Evolutionary conservation across 2,888 invertebrate species (phyloP).

Genomic region (Pomacea canaliculata): DNA sequence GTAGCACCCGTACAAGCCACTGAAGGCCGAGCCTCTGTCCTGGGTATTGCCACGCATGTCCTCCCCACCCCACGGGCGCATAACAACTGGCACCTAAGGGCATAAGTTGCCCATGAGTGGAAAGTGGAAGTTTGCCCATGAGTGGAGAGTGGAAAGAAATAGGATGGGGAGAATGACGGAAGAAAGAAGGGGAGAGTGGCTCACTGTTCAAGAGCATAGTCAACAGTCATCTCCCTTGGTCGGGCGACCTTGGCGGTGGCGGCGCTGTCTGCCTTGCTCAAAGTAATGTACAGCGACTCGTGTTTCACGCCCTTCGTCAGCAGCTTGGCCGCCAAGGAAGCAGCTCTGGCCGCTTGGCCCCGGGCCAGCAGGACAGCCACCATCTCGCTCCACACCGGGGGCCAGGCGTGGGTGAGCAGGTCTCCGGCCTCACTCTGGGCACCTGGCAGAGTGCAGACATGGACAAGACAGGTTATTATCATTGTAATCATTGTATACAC

Average conservation of each 20-base stretch:
- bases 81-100: no score
- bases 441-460: not conserved
- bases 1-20: no score
- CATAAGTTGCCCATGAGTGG: no score
- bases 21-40: no score
- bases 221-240: conserved; percentile 9
- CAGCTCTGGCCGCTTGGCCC: not conserved
- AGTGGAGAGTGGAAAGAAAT: no score
- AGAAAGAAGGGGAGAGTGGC: not conserved
- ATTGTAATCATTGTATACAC: no score
- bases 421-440: not conserved
- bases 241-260: not conserved
- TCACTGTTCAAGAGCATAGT: conserved; percentile 12
- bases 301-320: not conserved
- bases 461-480: not conserved
- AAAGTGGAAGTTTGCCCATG: no score
- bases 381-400: conserved; percentile 10
- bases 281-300: conserved; percentile 6
- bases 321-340: not conserved
- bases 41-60: no score
- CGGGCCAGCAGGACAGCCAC: conserved; percentile 4
- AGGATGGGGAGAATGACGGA: no score
- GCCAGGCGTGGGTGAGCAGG: not conserved
- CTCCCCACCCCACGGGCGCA: no score
- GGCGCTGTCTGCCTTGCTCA: conserved; percentile 16